These are phyloP conservation scores for Gobius niger DNA, from an alignment of 2,113 vertebrate genomes.

Conservation along the genomic window DNA sequence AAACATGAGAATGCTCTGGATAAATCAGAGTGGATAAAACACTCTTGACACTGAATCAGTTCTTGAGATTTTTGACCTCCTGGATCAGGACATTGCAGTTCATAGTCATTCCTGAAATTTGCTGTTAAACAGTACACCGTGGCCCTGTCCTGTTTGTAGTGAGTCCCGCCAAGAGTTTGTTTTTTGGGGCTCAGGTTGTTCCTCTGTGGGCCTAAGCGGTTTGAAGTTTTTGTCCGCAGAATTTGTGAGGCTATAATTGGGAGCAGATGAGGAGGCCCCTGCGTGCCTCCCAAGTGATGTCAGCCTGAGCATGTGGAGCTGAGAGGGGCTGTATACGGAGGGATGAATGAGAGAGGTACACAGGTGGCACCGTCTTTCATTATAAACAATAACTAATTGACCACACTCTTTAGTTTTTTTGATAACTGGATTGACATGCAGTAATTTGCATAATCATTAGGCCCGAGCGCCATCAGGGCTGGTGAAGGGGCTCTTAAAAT, in stretches of 20 bases:
- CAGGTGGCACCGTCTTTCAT: slow-evolving; percentile 50
- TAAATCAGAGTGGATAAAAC: slow-evolving; percentile 44
- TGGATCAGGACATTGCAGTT: slow-evolving; percentile 15
- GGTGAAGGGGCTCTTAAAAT: no score
- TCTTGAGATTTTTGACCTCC: not conserved
- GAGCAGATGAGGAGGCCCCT: slow-evolving; percentile 76
- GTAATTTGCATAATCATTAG: no score
- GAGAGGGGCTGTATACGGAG: slow-evolving; percentile 26
- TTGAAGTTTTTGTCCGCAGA: slow-evolving; percentile 51
- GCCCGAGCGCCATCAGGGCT: no score
- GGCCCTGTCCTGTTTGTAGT: slow-evolving; percentile 25
- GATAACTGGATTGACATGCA: no score
- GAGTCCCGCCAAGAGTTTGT: slow-evolving; percentile 33
- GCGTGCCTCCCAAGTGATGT: slow-evolving; percentile 76
- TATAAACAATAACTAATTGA: not conserved
- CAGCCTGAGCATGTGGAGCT: slow-evolving; percentile 51
- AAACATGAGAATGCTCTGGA: slow-evolving; percentile 48
- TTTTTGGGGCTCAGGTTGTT: slow-evolving; percentile 58
- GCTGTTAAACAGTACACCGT: slow-evolving; percentile 34
- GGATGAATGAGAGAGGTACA: slow-evolving; percentile 55
- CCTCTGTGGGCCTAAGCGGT: slow-evolving; percentile 55
- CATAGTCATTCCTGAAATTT: slow-evolving; percentile 13
- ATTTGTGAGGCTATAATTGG: slow-evolving; percentile 68
- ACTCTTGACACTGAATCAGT: slow-evolving; percentile 27
- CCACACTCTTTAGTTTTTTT: not conserved